Base-by-base conservation (phyloP, 2,797 vertebrate genomes). In the Lepus oiostolus region DNA sequence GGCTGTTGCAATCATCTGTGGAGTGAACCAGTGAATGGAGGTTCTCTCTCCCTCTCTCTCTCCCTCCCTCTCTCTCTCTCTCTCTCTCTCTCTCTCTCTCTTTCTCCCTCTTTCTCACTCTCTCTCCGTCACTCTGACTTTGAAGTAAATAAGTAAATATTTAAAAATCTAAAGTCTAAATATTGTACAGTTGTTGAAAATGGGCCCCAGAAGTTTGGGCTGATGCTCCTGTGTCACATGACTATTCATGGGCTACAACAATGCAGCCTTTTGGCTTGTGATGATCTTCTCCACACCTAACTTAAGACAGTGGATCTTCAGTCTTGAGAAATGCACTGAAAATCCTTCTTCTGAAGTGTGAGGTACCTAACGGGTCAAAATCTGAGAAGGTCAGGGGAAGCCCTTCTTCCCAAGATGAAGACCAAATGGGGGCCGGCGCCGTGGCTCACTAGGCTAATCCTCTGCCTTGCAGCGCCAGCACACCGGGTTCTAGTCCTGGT, bases 191-290 rank as follows among this genome's bases (percentile, higher is more conserved):
- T 86, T 62, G 30, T 38, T 65, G 16, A 88, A 88, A 89, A 24
- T 5, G 30, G 24, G 30, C 4, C 42, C 28, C 47, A 47, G 60
- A 38, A 30, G n/a, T 74, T 62, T 70, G 47, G 42, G 35, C n/a
- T 5, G 13, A 30, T 79, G 35, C 7, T 30, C 28, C 71, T 62
- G 21, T 28, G 42, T 50, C 35, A 13, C 0, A 0, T 16, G 50
- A 7, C 67, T 81, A 19, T n/a, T 72, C 24, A 68, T 21, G 63
- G 54, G 9, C 6, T 13, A 54, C 5, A 71, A 11, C 70, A 52
- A 79, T 0, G 26, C 0, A 3, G 50, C 0, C 8, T 63, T 90
- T 79, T 11, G 5, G 0, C 32, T 30, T 35, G 32, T 8, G 5
- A 60, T 68, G 6, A 10, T 54, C 11, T 90, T 79, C 16, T 84